Conservation (phyloP, 2,113 vertebrate species). For the Entomyzon cyanotis region DNA sequence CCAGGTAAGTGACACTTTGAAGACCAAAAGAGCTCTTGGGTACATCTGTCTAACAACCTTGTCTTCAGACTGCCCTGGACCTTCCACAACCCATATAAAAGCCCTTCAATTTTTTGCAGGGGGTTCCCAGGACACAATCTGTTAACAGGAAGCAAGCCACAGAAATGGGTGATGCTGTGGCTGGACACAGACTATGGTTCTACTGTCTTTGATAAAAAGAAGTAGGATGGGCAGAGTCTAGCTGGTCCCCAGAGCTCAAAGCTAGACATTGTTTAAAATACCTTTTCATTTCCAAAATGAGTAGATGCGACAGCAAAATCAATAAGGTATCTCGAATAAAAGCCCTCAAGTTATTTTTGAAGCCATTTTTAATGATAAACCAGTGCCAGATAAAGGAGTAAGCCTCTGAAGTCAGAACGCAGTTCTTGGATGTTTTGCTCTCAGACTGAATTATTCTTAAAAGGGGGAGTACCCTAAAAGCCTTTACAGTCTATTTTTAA, state of each 20-base stretch:
- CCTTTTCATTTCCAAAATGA: not conserved
- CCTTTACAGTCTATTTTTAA: not conserved
- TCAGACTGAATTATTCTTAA: constrained; percentile 9
- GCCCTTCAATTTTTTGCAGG: not conserved
- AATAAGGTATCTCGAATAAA: not conserved
- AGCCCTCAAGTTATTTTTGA: not conserved
- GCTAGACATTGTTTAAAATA: not conserved
- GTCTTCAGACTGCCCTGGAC: not conserved
- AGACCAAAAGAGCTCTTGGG: not conserved
- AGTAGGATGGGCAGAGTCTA: not conserved
- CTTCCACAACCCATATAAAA: not conserved
- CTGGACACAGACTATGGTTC: not conserved
- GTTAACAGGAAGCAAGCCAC: not conserved
- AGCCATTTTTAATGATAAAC: not conserved
- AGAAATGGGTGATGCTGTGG: not conserved
- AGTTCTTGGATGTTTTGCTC: not conserved
- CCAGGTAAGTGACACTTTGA: not conserved
- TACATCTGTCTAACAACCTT: not conserved
- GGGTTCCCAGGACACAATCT: not conserved
- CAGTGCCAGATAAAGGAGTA: not conserved
- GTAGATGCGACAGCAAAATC: not conserved
- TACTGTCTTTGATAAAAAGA: not conserved
- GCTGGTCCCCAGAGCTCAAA: not conserved
- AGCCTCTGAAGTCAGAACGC: not conserved
- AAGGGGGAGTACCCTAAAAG: constrained; percentile 18